These are phyloP conservation scores for Zaprionus nigranus DNA, from an alignment of 1,140 invertebrate species.

Conservation along the genomic window DNA sequence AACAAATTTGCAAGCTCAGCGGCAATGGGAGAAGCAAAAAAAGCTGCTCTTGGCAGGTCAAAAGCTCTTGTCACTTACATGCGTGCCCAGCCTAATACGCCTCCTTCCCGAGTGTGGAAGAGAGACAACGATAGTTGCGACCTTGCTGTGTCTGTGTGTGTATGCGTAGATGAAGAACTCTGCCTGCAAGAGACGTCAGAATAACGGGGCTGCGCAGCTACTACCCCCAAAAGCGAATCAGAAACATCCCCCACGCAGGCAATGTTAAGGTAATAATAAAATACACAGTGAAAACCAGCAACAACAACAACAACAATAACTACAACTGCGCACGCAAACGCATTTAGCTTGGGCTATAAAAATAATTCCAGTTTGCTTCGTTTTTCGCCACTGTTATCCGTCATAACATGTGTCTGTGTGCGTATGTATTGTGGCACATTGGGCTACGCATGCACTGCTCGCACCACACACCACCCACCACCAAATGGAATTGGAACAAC, in stretches of 20 bases:
- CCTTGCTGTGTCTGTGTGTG: background rate
- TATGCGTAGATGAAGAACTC: slow-evolving; percentile 8
- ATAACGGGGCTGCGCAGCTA: slow-evolving; percentile 50
- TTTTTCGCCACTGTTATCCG: background rate
- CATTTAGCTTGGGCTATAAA: slow-evolving; percentile 40
- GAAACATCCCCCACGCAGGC: slow-evolving; percentile 49
- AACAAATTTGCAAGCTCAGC: slow-evolving; percentile 22
- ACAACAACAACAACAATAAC: slow-evolving; percentile 3
- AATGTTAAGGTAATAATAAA: background rate
- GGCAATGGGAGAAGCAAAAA: slow-evolving; percentile 21
- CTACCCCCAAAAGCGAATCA: slow-evolving; percentile 48
- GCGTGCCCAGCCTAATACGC: slow-evolving; percentile 54
- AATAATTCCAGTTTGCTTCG: slow-evolving; percentile 7
- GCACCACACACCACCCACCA: slow-evolving; percentile 51
- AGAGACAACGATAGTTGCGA: slow-evolving; percentile 38
- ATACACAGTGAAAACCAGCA: background rate
- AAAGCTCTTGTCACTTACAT: slow-evolving; percentile 55
- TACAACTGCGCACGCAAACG: slow-evolving; percentile 58
- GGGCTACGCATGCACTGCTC: slow-evolving; percentile 74
- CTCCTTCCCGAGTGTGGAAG: slow-evolving; percentile 11
- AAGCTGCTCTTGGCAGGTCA: slow-evolving; percentile 38
- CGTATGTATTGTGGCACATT: slow-evolving; percentile 29
- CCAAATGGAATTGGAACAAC: slow-evolving; percentile 1
- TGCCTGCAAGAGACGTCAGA: slow-evolving; percentile 12
- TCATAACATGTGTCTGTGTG: background rate